Evolutionary conservation across 1,140 invertebrate species (phyloP).

Genomic region (Meloidogyne hapla): DNA sequence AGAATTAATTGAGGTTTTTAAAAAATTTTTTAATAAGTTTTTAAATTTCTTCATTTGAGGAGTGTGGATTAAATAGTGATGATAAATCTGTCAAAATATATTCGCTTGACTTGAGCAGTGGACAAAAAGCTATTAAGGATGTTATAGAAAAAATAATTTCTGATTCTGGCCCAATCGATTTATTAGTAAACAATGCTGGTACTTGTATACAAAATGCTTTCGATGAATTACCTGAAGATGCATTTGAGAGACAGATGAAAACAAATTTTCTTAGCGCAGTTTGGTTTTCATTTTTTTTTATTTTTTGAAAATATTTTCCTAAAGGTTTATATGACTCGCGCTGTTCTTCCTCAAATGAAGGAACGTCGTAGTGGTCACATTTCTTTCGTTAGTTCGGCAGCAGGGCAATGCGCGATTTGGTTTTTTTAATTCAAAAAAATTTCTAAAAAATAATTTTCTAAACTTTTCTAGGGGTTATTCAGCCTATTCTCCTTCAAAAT

Average conservation of each 20-base stretch:
- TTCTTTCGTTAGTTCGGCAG: slow-evolving; percentile 77
- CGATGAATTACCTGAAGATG: slow-evolving; percentile 75
- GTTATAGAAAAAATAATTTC: slow-evolving; percentile 14
- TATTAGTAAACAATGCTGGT: slow-evolving; percentile 89
- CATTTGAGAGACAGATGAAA: slow-evolving; percentile 68
- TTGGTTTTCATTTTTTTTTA: slow-evolving; percentile 4
- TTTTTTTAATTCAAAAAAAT: no score
- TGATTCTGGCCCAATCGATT: slow-evolving; percentile 76
- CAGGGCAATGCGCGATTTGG: slow-evolving; percentile 83
- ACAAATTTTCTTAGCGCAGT: slow-evolving; percentile 70
- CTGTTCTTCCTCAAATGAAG: slow-evolving; percentile 65
- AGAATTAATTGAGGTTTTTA: slow-evolving; percentile 31
- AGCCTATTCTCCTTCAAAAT: slow-evolving; percentile 88
- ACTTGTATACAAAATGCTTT: slow-evolving; percentile 71
- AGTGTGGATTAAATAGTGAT: neutral
- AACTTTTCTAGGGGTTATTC: slow-evolving; percentile 64
- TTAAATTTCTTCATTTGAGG: no score
- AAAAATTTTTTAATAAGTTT: no score
- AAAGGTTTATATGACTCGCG: slow-evolving; percentile 67
- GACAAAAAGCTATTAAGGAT: slow-evolving; percentile 33
- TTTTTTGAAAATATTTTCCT: slow-evolving; percentile 16
- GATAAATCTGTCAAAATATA: slow-evolving; percentile 41
- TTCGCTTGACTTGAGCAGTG: slow-evolving; percentile 38
- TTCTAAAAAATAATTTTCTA: neutral
- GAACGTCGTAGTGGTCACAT: slow-evolving; percentile 71